Percentiles rank a stretch among this genome's conserved stretches.
These are phyloP conservation scores for Caenorhabditis virilis DNA, from an alignment of 2,888 invertebrate species.

Conservation along the genomic window DNA sequence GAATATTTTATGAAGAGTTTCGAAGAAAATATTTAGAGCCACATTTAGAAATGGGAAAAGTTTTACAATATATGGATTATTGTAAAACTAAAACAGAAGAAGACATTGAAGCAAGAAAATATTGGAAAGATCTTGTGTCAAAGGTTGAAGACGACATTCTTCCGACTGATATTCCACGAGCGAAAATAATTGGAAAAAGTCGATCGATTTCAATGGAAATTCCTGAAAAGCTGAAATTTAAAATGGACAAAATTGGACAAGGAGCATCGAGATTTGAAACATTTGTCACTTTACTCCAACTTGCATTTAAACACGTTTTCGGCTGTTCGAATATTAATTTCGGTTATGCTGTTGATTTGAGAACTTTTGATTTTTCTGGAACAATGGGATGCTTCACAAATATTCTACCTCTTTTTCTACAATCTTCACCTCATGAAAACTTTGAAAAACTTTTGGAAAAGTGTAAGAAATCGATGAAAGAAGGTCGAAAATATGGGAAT, in stretches of 20 bases:
- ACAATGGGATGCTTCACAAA: slow-evolving; percentile 38
- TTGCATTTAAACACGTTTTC: background rate
- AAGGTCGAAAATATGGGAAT: background rate
- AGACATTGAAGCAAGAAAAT: background rate
- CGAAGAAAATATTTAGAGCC: slow-evolving; percentile 20
- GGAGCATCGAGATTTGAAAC: slow-evolving; percentile 16
- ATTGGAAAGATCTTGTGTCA: slow-evolving; percentile 9
- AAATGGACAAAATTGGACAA: background rate
- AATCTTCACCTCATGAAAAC: background rate
- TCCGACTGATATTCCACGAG: slow-evolving; percentile 4
- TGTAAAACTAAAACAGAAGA: background rate
- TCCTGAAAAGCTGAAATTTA: no score
- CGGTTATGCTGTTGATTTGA: slow-evolving; percentile 20
- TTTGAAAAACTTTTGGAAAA: background rate
- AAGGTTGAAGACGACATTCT: background rate
- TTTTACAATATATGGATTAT: background rate
- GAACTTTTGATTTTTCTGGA: slow-evolving; percentile 12
- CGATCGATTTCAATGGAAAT: background rate
- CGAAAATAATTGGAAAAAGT: background rate
- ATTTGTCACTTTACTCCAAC: slow-evolving; percentile 3
- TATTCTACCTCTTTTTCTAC: slow-evolving; percentile 10
- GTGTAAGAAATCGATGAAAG: background rate
- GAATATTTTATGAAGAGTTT: slow-evolving; percentile 39
- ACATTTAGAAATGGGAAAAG: background rate
- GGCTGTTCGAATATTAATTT: background rate